Base-by-base conservation (phyloP, 2,797 vertebrate genomes). In the Fundulus diaphanus region DNA sequence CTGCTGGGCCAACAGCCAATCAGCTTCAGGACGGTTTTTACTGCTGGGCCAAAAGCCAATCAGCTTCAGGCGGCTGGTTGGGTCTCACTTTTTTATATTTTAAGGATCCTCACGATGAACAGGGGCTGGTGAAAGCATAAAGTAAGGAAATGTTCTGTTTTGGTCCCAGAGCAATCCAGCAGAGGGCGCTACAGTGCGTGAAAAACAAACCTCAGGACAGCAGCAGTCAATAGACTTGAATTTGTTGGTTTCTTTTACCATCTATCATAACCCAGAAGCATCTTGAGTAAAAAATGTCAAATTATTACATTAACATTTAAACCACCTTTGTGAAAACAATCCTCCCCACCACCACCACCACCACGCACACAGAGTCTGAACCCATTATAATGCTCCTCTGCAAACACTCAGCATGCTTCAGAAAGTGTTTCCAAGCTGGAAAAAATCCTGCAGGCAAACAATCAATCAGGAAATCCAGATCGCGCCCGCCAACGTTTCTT, bases 371-470 rank as follows among this genome's bases (percentile, higher is more conserved):
- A n/a, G n/a, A n/a, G 40, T 40, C 40, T 40, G 40, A 40, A 40
- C 5, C 40, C 40, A 40, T 40, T 7, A 27, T 29, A 57, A 57
- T 29, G 27, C 13, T 57, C 56, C 54, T 7, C 56, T 18, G 56
- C 5, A 57, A 57, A 27, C 12, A 57, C 6, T 7, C 54, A 15
- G 27, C 3, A 7, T 3, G 37, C 3, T 7, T 40, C 37, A 42
- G 1, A 16, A 46, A 40, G 51, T 56, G 77, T 74, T 81, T 74
- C 68, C 56, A 76, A 69, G 79, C 68, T 66, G 67, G 63, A 76
- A 65, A 49, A 72, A 80, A 74, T 49, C 56, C 61, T 71, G 40
- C 71, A 37, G 57, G 24, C 29, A 7, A 74, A 5, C 42, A 2
- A 74, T 79, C 73, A 59, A 78, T 56, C n/a, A 29, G 52, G 52